Evolutionary conservation across 2,113 vertebrate genomes (phyloP).

Genomic region (Oryzias melastigma): DNA sequence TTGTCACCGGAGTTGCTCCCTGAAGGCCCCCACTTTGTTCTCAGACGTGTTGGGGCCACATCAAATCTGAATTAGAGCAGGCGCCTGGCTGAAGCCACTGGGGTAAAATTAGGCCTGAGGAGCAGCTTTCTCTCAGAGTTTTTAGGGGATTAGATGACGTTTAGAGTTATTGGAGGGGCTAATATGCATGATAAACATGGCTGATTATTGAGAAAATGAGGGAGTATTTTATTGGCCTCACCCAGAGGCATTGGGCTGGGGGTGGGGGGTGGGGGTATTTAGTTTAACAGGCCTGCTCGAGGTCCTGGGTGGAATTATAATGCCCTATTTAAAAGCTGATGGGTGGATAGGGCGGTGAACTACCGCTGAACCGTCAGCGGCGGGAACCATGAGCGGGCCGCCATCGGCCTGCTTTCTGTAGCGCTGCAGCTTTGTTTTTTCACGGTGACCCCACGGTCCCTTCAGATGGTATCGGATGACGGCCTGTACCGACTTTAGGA

Average conservation of each 20-base stretch:
- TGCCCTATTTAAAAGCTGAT: conserved; percentile 73
- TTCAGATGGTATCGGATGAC: conserved; percentile 44
- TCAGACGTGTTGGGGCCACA: conserved; percentile 47
- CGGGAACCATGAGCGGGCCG: conserved; percentile 50
- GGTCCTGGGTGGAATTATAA: conserved; percentile 63
- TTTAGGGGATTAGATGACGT: conserved; percentile 75
- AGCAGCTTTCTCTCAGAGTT: conserved; percentile 52
- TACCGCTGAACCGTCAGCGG: conserved; percentile 64
- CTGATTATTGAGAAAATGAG: conserved; percentile 68
- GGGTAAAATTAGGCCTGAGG: conserved; percentile 72
- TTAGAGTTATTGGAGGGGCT: conserved; percentile 72
- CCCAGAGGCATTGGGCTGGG: conserved; percentile 25
- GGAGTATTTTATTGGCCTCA: no score
- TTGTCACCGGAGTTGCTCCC: conserved; percentile 67
- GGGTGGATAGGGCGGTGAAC: conserved; percentile 68
- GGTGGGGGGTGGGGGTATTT: conserved; percentile 20
- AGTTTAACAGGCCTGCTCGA: no score
- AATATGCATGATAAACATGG: conserved; percentile 71
- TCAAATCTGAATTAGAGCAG: conserved; percentile 70
- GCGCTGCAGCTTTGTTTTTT: conserved; percentile 32
- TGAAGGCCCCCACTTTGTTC: conserved; percentile 52
- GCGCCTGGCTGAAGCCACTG: conserved; percentile 61
- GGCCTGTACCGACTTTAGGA: conserved; percentile 14
- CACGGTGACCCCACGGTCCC: conserved; percentile 35
- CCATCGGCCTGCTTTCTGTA: conserved; percentile 37